Base-by-base conservation (phyloP, 1,140 invertebrate species). In the Leucophenga varia region DNA sequence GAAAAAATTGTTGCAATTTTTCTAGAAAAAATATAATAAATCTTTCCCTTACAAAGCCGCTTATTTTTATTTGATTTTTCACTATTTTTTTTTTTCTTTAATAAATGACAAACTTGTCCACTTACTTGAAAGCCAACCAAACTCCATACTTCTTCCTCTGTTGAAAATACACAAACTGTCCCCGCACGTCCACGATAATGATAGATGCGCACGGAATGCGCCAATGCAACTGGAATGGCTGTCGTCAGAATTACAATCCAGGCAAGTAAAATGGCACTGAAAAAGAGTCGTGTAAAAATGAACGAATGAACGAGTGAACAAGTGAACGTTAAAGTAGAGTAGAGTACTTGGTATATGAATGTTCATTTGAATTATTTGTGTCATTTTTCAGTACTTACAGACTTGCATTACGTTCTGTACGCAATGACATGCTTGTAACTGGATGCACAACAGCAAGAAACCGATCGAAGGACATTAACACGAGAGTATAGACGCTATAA, bases 371-470 rank as follows among this genome's bases (percentile, higher is more conserved):
- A n/a, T n/a, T n/a, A n/a, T n/a, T n/a, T n/a, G n/a, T n/a, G n/a
- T n/a, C n/a, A n/a, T n/a, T n/a, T n/a, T 25, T 5, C 22, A 25
- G 14, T 42, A 70, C 71, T 74, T 60, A 75, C 60, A 80, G 56
- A 21, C 79, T 69, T 1, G 93, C 91, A 75, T 97, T 95, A 35
- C 80, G 82, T 71, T 95, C 89, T 2, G 89, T 97, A 42, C 95
- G 82, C 52, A 86, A 84, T 0, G 89, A 87, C 84, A 94, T 95
- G 38, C 91, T 94, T 1, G 86, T 81, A 44, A 97, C 91, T 0
- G 95, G 93, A 77, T 95, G 91, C 0, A 96, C 93, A 8, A 98
- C 93, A 16, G 95, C 95, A 61, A 98, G 80, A 75, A 93, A 97
- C 52, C 95, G 84, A 74, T 97, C 95, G 17, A 96, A 76, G 13